phyloP scores from a whole-genome alignment of 2,797 vertebrate genomes.

The Sebastolobus alascanus region DNA sequence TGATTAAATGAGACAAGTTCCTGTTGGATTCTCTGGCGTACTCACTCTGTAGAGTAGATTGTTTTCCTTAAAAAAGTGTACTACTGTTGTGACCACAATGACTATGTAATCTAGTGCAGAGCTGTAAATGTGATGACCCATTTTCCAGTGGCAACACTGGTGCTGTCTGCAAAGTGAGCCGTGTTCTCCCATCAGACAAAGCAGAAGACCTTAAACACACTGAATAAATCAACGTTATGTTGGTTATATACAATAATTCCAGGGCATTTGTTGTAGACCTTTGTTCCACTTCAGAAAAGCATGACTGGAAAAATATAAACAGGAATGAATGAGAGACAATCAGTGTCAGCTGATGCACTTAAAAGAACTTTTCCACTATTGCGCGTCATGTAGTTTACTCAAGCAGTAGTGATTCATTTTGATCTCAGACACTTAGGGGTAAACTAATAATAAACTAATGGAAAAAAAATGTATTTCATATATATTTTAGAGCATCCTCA shows the following conservation, averaged over 20 bases:
- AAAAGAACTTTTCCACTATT: neutral
- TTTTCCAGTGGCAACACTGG: constrained; percentile 38
- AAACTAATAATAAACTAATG: neutral
- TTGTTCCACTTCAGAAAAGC: constrained; percentile 13
- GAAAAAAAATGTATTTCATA: neutral
- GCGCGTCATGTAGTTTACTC: neutral
- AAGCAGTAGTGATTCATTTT: neutral
- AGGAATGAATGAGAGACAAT: constrained; percentile 5
- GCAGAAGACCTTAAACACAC: neutral
- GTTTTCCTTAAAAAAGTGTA: neutral
- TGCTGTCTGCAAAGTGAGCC: constrained; percentile 20
- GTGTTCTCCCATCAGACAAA: constrained; percentile 8
- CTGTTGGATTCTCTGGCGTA: constrained; percentile 36
- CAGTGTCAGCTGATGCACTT: neutral
- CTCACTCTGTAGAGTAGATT: neutral
- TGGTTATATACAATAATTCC: neutral
- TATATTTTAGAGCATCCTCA: neutral
- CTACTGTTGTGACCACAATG: constrained; percentile 38
- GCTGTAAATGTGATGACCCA: constrained; percentile 58
- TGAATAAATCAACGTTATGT: constrained; percentile 11
- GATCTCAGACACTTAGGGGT: neutral
- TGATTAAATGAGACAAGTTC: constrained; percentile 44
- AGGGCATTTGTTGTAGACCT: neutral
- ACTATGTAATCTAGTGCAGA: constrained; percentile 32
- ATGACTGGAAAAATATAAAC: neutral